phyloP scores from a whole-genome alignment of 1,140 invertebrate species.

The Diorhabda sublineata region DNA sequence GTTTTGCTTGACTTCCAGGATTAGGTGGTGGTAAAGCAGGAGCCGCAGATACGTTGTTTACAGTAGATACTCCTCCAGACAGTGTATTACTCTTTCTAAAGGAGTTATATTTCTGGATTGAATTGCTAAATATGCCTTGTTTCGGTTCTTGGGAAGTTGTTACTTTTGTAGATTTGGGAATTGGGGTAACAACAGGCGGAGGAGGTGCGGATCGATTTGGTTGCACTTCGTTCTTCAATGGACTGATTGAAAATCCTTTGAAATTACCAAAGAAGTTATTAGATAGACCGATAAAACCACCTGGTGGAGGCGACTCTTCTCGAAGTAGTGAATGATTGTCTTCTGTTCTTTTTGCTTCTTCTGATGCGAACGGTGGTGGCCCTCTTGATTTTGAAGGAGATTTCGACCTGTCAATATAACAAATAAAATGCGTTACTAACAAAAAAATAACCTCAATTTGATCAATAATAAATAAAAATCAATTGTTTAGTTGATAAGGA shows the following conservation, averaged over 20 bases:
- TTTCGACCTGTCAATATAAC: conserved; percentile 40
- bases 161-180: conserved; percentile 48
- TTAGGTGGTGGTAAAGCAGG: conserved; percentile 58
- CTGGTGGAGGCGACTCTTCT: conserved; percentile 31
- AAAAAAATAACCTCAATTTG: background rate
- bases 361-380: conserved; percentile 54
- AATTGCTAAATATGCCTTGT: conserved; percentile 36
- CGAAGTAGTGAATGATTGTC: conserved; percentile 51
- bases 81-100: conserved; percentile 34
- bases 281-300: conserved; percentile 46
- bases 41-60: conserved; percentile 48
- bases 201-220: conserved; percentile 50
- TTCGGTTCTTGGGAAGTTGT: conserved; percentile 36
- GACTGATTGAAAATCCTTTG: conserved; percentile 75
- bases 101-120: conserved; percentile 34
- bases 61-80: conserved; percentile 42
- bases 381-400: conserved; percentile 50
- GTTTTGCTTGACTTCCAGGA: conserved; percentile 57
- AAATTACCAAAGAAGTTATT: conserved; percentile 76
- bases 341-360: conserved; percentile 52
- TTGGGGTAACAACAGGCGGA: conserved; percentile 39
- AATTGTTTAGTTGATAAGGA: too few species aligned
- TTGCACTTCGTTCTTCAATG: conserved; percentile 53
- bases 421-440: conserved; percentile 8
- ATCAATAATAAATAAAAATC: too few species aligned